A percentile compares a stretch with the other conserved stretches of the same genome.
phyloP scores from a whole-genome alignment of 2,113 vertebrate genomes.

The Eulemur macaco region DNA sequence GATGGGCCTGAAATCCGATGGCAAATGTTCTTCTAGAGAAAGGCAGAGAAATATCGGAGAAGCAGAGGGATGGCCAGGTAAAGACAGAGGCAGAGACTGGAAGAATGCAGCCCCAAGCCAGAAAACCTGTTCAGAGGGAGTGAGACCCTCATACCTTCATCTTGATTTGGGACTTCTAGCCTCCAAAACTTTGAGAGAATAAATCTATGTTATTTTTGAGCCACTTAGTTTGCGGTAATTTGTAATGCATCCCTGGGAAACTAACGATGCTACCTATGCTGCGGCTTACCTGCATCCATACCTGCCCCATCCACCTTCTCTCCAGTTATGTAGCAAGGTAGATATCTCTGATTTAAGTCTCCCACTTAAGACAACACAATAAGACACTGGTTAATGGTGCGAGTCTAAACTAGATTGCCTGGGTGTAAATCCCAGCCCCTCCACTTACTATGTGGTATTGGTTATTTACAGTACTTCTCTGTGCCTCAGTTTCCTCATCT shows the following conservation, averaged over 20 bases:
- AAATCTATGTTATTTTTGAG: neutral
- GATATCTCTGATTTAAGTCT: neutral
- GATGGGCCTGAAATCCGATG: neutral
- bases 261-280: neutral
- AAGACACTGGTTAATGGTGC: rapidly evolving
- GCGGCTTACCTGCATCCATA: neutral
- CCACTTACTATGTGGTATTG: too few species aligned
- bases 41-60: neutral
- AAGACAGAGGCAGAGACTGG: neutral
- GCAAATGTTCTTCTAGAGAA: neutral
- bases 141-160: neutral
- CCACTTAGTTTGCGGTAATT: neutral
- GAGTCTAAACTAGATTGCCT: neutral
- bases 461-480: neutral
- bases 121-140: neutral
- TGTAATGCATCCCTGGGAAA: neutral
- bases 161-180: neutral
- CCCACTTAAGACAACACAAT: neutral
- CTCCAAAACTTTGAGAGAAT: neutral
- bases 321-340: neutral
- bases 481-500: neutral
- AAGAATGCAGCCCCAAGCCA: neutral
- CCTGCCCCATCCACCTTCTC: neutral
- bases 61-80: neutral
- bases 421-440: neutral